Conservation (phyloP, 2,888 invertebrate species). For the Synanthedon formicaeformis region DNA sequence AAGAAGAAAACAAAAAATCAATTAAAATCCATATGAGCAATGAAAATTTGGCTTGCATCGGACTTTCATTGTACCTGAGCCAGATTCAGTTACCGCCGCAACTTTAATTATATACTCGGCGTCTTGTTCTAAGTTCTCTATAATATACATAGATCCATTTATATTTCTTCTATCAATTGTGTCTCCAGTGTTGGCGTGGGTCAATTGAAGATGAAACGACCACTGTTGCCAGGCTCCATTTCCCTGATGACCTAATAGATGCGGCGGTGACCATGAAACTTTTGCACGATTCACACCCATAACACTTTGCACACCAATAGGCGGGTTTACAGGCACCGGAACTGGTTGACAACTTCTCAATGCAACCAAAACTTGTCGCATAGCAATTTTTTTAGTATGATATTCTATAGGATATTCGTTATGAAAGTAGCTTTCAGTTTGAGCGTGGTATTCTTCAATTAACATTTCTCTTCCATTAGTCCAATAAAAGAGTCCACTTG, state of each 20-base stretch:
- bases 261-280: constrained; percentile 86
- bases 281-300: constrained; percentile 81
- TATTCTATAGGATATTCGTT: constrained; percentile 75
- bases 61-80: constrained; percentile 53
- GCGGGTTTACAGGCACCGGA: constrained; percentile 83
- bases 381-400: constrained; percentile 44
- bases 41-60: background rate
- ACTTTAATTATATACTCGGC: constrained; percentile 84
- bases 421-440: constrained; percentile 79
- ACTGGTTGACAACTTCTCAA: constrained; percentile 81
- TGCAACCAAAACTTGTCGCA: constrained; percentile 61
- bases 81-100: constrained; percentile 81
- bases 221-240: constrained; percentile 78
- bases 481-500: constrained; percentile 87
- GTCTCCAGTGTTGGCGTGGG: constrained; percentile 51
- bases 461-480: constrained; percentile 82
- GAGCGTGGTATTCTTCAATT: constrained; percentile 81
- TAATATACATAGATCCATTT: constrained; percentile 73
- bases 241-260: constrained; percentile 80
- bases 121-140: constrained; percentile 78
- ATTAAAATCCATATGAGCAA: background rate
- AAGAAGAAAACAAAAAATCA: constrained; percentile 2
- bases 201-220: constrained; percentile 81
- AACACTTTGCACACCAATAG: constrained; percentile 83
- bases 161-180: constrained; percentile 53